Evolutionary conservation across 2,113 vertebrate species (phyloP), one percentile per base, ranked within the genome.

Genomic region (Python bivittatus): DNA sequence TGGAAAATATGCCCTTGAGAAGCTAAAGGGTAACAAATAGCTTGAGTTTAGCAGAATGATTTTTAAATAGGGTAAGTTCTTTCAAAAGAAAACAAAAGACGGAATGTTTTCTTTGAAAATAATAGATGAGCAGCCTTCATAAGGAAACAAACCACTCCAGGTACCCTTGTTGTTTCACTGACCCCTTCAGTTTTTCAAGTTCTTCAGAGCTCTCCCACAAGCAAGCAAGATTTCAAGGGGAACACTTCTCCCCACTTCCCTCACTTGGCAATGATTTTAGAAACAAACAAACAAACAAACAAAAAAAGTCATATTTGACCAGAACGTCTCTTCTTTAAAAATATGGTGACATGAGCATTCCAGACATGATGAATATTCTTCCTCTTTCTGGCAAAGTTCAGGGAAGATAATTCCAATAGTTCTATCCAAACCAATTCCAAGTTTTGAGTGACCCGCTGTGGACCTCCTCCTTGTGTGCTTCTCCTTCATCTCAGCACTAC

Each of bases 61-160:
- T 95, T 95, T 96, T 88, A 95, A 93, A 90, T 57, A 64, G n/a
- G 17, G 61, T 90, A 89, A 91, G 53, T 23, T 29, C 68, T 96
- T 95, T 94, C 85, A 89, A 90, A 93, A 95, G 86, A 95, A 97
- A 92, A 92, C 91, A 89, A 92, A 84, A n/a, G 54, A 84, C 72
- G 48, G 90, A 91, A 95, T 84, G 44, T 23, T 95, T 95, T 72
- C 92, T 97, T 94, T 95, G 84, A 93, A 95, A 96, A 94, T 58
- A 92, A 53, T 92, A 93, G 52, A 92, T 94, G 94, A 58, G 6
- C 60, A 92, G 91, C 61, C 54, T 94, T 93, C 91, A 96, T 79
- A 53, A 88, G 94, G 86, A 90, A n/a, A 68, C 44, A 94, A 56
- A 92, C 89, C 48, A 89, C 53, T 86, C 91, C 83, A 94, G 91